Conservation (phyloP, 2,797 vertebrate species). For the Monodelphis domestica region DNA sequence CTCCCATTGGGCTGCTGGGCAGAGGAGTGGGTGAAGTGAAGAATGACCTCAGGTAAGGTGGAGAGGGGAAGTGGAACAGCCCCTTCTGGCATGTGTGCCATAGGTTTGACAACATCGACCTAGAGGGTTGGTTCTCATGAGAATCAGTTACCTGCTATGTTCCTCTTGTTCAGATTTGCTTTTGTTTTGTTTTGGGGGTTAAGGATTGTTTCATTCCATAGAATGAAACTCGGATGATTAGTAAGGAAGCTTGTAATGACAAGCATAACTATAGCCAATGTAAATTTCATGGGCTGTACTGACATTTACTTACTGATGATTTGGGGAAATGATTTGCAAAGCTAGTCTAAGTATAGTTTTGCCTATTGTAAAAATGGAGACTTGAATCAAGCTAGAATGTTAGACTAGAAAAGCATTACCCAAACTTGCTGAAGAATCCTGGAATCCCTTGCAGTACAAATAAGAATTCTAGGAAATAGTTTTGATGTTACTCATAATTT, state of each 20-base stretch:
- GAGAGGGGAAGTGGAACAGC: too few relatives aligned
- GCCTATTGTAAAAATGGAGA: too few relatives aligned
- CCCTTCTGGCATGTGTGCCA: too few relatives aligned
- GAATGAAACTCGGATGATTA: not conserved
- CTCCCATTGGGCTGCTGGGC: too few relatives aligned
- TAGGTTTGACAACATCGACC: too few relatives aligned
- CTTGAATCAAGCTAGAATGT: too few relatives aligned
- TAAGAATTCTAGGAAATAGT: not conserved
- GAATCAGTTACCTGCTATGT: not conserved
- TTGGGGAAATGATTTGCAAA: not conserved
- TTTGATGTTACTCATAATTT: not conserved
- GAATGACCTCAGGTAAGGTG: too few relatives aligned
- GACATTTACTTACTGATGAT: not conserved
- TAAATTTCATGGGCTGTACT: not conserved
- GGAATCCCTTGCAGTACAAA: not conserved
- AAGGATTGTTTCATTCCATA: not conserved
- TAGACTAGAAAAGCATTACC: not conserved
- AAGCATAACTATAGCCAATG: not conserved
- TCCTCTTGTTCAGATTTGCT: not conserved
- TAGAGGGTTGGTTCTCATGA: not conserved
- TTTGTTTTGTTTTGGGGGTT: not conserved
- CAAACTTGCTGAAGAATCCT: not conserved
- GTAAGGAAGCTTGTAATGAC: not conserved
- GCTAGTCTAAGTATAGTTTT: not conserved
- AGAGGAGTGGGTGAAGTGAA: too few relatives aligned